These are phyloP conservation scores for Gallinago solitaria DNA, from an alignment of 2,797 vertebrate species.

Conservation along the genomic window DNA sequence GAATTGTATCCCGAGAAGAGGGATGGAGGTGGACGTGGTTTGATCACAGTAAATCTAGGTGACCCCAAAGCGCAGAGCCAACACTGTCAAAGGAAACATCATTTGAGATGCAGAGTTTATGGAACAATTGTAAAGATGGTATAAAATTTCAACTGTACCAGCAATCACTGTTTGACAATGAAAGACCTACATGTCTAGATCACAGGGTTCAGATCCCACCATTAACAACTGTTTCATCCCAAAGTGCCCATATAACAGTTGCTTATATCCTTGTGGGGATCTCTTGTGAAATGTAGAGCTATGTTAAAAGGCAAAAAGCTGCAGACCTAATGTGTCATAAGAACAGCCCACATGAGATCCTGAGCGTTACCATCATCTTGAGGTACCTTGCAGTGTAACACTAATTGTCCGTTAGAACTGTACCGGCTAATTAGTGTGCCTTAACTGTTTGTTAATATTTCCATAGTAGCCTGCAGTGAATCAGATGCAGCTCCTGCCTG, in stretches of 20 bases:
- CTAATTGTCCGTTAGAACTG: background rate
- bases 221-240: background rate
- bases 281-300: background rate
- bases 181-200: background rate
- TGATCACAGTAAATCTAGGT: background rate
- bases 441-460: background rate
- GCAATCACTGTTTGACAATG: background rate
- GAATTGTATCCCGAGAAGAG: background rate
- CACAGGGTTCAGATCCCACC: background rate
- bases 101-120: background rate
- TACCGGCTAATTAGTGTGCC: background rate
- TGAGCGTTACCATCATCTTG: background rate
- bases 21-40: background rate
- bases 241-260: background rate
- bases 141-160: background rate
- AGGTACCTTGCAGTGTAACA: background rate
- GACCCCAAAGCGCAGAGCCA: background rate
- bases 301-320: background rate
- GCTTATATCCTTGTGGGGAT: background rate
- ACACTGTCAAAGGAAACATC: background rate
- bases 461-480: background rate
- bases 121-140: background rate
- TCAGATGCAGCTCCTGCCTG: background rate
- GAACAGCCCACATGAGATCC: background rate
- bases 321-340: background rate